Conservation (phyloP, 64 coral and sea anemone species). For the Dendronephthya gigantea region DNA sequence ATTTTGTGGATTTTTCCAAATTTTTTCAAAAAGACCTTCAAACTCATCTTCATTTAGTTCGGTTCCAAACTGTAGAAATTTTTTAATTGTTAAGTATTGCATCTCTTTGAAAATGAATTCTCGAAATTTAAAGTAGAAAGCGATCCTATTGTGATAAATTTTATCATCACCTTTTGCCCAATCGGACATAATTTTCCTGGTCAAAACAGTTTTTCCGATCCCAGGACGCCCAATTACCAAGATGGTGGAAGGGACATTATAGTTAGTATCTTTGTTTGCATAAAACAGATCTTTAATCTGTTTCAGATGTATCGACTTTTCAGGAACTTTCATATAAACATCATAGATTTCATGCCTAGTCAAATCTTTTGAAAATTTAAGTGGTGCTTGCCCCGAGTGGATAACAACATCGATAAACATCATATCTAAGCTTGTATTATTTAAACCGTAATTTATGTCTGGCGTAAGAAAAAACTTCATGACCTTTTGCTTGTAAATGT, state of each 20-base stretch:
- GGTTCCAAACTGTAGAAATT: neutral
- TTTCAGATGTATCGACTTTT: conserved; percentile 17
- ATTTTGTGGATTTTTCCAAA: neutral
- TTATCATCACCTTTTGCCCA: neutral
- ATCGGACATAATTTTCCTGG: neutral
- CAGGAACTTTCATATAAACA: conserved; percentile 28
- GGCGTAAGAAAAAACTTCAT: neutral
- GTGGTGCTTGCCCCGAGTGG: conserved; percentile 10
- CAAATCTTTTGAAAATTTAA: conserved; percentile 14
- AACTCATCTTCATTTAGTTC: neutral
- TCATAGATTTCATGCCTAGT: conserved; percentile 15
- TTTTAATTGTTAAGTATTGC: neutral
- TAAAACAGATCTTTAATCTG: conserved; percentile 14
- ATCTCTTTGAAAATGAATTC: neutral
- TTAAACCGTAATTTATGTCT: neutral
- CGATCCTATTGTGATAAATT: neutral
- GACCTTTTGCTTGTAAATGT: conserved; percentile 21
- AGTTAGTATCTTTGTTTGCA: conserved; percentile 8
- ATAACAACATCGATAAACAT: conserved; percentile 30
- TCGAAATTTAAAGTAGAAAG: neutral
- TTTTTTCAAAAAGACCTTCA: neutral
- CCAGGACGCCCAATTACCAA: conserved; percentile 12
- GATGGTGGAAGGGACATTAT: neutral
- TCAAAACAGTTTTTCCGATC: neutral
- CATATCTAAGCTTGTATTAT: neutral